Percentiles rank a stretch among this genome's conserved stretches.
phyloP scores from a whole-genome alignment of 2,797 vertebrate species.

The Mastacembelus armatus region DNA sequence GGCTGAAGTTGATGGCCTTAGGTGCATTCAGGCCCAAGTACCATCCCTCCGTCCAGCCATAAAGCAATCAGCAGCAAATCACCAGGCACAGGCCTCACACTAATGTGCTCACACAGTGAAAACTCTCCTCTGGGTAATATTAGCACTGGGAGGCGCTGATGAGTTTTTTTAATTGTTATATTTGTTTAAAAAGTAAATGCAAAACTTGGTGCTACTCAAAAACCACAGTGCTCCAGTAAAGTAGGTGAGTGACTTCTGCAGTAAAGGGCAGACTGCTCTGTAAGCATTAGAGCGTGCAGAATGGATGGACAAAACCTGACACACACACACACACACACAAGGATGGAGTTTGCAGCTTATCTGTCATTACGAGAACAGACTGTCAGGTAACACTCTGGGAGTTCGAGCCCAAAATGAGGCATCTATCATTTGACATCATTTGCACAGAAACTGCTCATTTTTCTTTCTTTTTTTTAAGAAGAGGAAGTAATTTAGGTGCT shows the following conservation, averaged over 20 bases:
- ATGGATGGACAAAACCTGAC: background rate
- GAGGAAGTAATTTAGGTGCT: background rate
- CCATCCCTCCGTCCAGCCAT: background rate
- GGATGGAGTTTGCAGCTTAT: too few species aligned
- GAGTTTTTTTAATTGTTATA: background rate
- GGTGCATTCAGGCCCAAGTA: background rate
- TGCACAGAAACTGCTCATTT: background rate
- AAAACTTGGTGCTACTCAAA: background rate
- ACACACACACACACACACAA: slow-evolving; percentile 1
- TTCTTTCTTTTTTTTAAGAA: background rate
- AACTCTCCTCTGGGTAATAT: background rate
- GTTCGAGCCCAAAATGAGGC: slow-evolving; percentile 10
- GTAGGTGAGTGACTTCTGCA: background rate
- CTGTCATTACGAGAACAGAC: background rate
- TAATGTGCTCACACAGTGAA: background rate
- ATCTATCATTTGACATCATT: slow-evolving; percentile 7
- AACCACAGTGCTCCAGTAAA: background rate
- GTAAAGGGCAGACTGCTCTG: slow-evolving; percentile 1
- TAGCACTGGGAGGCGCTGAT: too few species aligned
- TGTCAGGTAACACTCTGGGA: slow-evolving; percentile 23
- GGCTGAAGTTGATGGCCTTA: background rate
- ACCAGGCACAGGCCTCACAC: background rate
- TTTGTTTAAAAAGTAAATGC: background rate
- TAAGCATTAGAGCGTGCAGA: slow-evolving; percentile 20
- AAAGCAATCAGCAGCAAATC: background rate